phyloP scores from a whole-genome alignment of 2,888 invertebrate genomes.

The Agrotis clavis region DNA sequence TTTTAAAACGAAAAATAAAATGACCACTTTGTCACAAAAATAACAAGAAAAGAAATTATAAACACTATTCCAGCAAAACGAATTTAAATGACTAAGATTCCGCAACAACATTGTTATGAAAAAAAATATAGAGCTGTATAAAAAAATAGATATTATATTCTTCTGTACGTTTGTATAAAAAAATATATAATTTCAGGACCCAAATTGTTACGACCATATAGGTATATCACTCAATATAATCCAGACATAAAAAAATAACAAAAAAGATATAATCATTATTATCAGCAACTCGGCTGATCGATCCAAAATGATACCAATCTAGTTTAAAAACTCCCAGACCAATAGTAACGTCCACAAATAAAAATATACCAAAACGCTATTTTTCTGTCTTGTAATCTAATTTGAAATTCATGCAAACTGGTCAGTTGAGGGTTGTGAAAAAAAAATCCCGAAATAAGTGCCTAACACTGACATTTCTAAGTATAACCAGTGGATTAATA shows the following conservation, averaged over 20 bases:
- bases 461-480: slow-evolving; percentile 46
- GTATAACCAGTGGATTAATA: slow-evolving; percentile 55
- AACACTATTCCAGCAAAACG: no score
- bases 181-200: no score
- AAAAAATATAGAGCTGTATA: no score
- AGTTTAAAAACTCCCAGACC: slow-evolving; percentile 46
- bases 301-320: neutral
- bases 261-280: neutral
- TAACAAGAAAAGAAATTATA: no score
- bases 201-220: no score
- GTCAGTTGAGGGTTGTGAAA: slow-evolving; percentile 51
- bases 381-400: slow-evolving; percentile 37
- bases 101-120: no score
- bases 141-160: no score
- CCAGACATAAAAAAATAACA: neutral
- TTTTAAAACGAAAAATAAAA: no score
- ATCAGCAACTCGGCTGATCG: neutral
- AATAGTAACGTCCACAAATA: slow-evolving; percentile 34
- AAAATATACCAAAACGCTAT: slow-evolving; percentile 42
- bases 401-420: slow-evolving; percentile 61
- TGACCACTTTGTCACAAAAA: no score
- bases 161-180: neutral
- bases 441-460: slow-evolving; percentile 54
- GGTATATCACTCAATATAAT: neutral
- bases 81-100: no score